Evolutionary conservation across 1,140 invertebrate species (phyloP).

Genomic region (Probaryconus sp.): DNA sequence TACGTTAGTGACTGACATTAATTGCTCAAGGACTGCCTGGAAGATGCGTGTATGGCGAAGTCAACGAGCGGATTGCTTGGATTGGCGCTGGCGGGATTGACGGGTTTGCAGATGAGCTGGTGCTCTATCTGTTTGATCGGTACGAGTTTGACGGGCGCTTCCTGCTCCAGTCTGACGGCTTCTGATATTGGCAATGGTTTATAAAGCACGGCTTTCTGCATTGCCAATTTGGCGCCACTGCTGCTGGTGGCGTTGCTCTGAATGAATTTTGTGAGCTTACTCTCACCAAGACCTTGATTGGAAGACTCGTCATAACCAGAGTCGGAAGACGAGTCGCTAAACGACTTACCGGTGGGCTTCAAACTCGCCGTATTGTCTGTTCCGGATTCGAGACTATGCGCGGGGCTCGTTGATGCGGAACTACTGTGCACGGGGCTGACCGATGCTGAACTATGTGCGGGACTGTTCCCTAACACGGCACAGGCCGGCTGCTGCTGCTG

Average conservation of each 20-base stretch:
- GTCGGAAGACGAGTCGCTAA: constrained; percentile 82
- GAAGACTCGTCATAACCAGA: constrained; percentile 83
- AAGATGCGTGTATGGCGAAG: constrained; percentile 73
- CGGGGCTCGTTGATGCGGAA: constrained; percentile 72
- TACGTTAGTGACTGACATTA: constrained; percentile 73
- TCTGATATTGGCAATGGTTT: constrained; percentile 65
- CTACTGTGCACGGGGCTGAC: constrained; percentile 71
- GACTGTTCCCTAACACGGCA: constrained; percentile 58
- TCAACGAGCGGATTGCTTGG: constrained; percentile 72
- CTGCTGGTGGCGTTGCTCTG: constrained; percentile 46
- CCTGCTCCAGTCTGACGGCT: constrained; percentile 65
- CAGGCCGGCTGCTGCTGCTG: constrained; percentile 23
- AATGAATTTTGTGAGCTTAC: constrained; percentile 67
- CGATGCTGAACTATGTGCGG: constrained; percentile 71
- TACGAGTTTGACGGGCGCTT: constrained; percentile 66
- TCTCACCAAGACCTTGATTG: constrained; percentile 77
- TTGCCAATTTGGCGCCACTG: neutral
- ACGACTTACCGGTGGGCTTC: constrained; percentile 73
- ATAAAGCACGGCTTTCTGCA: constrained; percentile 62
- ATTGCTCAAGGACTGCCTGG: constrained; percentile 75
- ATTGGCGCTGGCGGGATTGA: constrained; percentile 60
- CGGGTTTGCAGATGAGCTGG: constrained; percentile 68
- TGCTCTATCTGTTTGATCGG: constrained; percentile 67
- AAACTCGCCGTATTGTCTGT: constrained; percentile 61
- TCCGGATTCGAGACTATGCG: constrained; percentile 71